These are phyloP conservation scores for Scaptomyza polygonia DNA, from an alignment of 2,888 invertebrate genomes.

Conservation along the genomic window DNA sequence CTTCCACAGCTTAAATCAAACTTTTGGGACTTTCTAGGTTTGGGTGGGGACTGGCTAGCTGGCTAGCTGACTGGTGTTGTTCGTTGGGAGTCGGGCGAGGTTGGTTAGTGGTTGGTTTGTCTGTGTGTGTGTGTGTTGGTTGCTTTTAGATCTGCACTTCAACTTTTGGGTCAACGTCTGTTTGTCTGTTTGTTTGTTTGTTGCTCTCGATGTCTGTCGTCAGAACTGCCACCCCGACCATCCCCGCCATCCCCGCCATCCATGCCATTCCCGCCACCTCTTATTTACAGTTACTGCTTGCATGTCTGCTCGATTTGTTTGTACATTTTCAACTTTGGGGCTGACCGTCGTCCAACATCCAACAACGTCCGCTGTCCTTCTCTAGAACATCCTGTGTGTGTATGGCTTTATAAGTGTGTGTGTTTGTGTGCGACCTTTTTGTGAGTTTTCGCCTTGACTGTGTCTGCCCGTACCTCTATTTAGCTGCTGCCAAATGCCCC, in stretches of 20 bases:
- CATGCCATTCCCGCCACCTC: background rate
- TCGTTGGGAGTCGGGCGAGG: background rate
- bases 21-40: constrained; percentile 45
- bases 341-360: constrained; percentile 68
- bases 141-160: constrained; percentile 78
- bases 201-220: constrained; percentile 70
- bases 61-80: background rate
- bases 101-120: constrained; percentile 29
- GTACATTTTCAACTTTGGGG: constrained; percentile 71
- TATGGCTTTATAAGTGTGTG: constrained; percentile 6
- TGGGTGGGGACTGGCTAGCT: background rate
- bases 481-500: constrained; percentile 51
- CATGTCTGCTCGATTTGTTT: constrained; percentile 78
- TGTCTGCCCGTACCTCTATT: constrained; percentile 59
- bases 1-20: constrained; percentile 77
- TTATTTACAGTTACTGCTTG: constrained; percentile 36
- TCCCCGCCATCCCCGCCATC: background rate
- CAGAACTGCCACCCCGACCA: constrained; percentile 18
- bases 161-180: constrained; percentile 80
- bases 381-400: constrained; percentile 14
- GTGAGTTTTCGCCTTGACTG: constrained; percentile 77
- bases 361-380: constrained; percentile 49
- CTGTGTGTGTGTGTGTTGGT: constrained; percentile 28
- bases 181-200: constrained; percentile 79
- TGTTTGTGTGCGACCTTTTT: constrained; percentile 68